These are phyloP conservation scores for Drosophila paulistorum DNA, from an alignment of 1,140 invertebrate genomes.

Conservation along the genomic window DNA sequence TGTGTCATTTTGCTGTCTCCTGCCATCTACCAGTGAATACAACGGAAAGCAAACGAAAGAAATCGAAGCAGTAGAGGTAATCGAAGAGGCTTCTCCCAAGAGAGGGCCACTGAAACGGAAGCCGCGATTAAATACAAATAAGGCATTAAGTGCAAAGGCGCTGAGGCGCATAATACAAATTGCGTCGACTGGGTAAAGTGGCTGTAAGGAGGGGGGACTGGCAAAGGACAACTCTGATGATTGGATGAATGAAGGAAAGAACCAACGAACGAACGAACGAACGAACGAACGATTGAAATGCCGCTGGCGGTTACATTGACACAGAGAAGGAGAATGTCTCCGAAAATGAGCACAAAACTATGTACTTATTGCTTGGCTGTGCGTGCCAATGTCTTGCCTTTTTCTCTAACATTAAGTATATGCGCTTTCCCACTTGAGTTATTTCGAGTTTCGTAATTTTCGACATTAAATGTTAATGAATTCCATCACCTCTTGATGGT, in stretches of 20 bases:
- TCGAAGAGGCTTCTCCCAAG: background rate
- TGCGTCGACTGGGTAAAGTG: constrained; percentile 64
- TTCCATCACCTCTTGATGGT: no score
- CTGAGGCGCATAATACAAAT: constrained; percentile 80
- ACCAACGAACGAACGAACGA: background rate
- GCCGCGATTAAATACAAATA: constrained; percentile 81
- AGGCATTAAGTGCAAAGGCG: constrained; percentile 79
- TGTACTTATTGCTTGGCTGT: constrained; percentile 13
- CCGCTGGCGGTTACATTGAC: constrained; percentile 24
- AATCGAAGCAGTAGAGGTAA: background rate
- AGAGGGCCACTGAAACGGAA: constrained; percentile 72
- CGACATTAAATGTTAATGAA: no score
- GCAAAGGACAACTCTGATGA: constrained; percentile 31
- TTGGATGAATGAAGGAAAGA: constrained; percentile 29
- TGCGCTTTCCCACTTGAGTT: background rate
- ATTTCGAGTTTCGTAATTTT: background rate
- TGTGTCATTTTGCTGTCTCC: constrained; percentile 64
- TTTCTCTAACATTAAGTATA: constrained; percentile 1
- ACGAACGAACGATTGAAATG: constrained; percentile 10
- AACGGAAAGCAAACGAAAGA: constrained; percentile 31
- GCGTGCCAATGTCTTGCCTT: constrained; percentile 7
- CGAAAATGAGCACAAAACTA: constrained; percentile 28
- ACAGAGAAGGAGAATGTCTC: constrained; percentile 16
- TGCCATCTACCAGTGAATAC: constrained; percentile 67
- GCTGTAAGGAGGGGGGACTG: constrained; percentile 15